phyloP scores from a whole-genome alignment of 2,113 vertebrate genomes.

The Damaliscus lunatus region DNA sequence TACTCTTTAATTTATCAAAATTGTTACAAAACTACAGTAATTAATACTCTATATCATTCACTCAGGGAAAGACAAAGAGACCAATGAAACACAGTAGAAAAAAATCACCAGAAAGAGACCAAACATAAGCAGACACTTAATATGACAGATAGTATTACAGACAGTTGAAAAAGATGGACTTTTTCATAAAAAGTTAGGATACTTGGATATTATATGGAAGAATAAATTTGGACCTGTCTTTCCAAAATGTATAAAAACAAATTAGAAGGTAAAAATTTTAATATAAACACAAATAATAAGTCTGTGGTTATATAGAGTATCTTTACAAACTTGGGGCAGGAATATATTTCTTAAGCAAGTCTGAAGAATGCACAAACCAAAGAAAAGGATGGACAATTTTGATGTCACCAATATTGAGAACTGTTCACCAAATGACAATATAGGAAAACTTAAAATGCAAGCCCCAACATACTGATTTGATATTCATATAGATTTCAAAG shows the following conservation, averaged over 20 bases:
- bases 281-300: background rate
- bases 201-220: background rate
- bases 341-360: background rate
- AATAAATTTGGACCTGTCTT: background rate
- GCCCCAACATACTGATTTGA: background rate
- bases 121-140: background rate
- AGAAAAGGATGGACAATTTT: background rate
- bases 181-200: background rate
- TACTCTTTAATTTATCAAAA: background rate
- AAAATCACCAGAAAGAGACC: background rate
- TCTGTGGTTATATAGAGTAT: background rate
- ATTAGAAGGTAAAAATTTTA: background rate
- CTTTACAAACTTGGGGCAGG: background rate
- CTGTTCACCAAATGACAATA: background rate
- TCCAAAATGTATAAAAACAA: background rate
- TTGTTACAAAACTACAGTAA: background rate
- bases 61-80: background rate
- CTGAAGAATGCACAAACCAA: background rate
- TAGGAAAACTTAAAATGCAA: background rate
- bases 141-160: background rate
- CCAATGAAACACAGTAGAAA: background rate
- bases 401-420: background rate
- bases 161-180: background rate
- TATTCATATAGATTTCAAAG: background rate
- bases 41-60: background rate